phyloP scores from a whole-genome alignment of 2,888 invertebrate genomes.

The Conops quadrifasciatus region DNA sequence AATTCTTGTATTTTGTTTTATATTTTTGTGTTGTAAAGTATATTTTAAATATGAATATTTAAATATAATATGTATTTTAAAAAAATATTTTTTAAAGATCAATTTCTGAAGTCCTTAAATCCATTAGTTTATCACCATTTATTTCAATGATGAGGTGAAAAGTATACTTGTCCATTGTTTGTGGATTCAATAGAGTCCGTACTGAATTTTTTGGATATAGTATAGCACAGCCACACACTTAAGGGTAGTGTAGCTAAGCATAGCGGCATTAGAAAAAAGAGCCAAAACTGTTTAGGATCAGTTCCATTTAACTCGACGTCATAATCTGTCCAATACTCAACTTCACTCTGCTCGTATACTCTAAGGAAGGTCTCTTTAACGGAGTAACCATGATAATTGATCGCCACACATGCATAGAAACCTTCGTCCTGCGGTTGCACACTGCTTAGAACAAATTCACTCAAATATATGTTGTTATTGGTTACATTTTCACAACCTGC shows the following conservation, averaged over 20 bases:
- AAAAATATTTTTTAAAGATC: too few relatives aligned
- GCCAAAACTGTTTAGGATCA: slow-evolving; percentile 54
- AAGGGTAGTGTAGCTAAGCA: slow-evolving; percentile 59
- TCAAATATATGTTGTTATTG: slow-evolving; percentile 59
- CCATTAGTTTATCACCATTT: too few relatives aligned
- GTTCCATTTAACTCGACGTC: slow-evolving; percentile 25
- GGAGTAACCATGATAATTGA: slow-evolving; percentile 60
- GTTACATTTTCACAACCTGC: slow-evolving; percentile 56
- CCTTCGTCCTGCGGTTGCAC: slow-evolving; percentile 56
- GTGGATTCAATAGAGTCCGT: neutral
- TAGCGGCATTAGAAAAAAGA: slow-evolving; percentile 62
- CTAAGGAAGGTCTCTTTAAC: slow-evolving; percentile 59
- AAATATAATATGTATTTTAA: too few relatives aligned
- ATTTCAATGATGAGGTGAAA: too few relatives aligned
- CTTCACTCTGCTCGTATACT: slow-evolving; percentile 44
- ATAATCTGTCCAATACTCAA: slow-evolving; percentile 57
- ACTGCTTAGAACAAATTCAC: slow-evolving; percentile 60
- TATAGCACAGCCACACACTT: slow-evolving; percentile 58
- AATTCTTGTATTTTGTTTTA: too few relatives aligned
- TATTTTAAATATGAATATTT: too few relatives aligned
- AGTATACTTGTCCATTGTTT: slow-evolving; percentile 26
- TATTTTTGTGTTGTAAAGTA: too few relatives aligned
- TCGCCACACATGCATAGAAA: slow-evolving; percentile 62
- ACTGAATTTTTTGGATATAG: slow-evolving; percentile 51
- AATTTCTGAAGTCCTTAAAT: too few relatives aligned